These are phyloP conservation scores for Mixornis gularis DNA, from an alignment of 2,113 vertebrate species.

Conservation along the genomic window DNA sequence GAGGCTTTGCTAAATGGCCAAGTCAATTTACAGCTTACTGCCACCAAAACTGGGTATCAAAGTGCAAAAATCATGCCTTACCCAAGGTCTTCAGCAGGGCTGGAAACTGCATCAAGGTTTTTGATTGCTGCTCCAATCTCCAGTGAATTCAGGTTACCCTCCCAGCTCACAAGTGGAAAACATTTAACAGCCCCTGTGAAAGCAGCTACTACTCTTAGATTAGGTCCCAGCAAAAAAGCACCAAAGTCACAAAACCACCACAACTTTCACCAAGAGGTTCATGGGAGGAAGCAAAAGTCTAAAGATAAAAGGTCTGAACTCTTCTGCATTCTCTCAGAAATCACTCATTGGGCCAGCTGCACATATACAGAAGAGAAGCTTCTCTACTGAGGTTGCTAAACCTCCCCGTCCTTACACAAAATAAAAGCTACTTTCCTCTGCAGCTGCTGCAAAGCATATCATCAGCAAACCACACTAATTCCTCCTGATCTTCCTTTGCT, in stretches of 20 bases:
- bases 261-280: background rate
- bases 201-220: background rate
- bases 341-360: background rate
- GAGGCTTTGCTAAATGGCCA: background rate
- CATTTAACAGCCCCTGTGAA: background rate
- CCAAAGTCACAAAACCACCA: background rate
- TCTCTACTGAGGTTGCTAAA: background rate
- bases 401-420: background rate
- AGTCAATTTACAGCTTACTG: background rate
- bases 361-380: background rate
- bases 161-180: background rate
- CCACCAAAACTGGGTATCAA: background rate
- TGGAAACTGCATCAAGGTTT: background rate
- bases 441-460: background rate
- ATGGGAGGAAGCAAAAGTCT: background rate
- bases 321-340: background rate
- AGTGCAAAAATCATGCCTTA: background rate
- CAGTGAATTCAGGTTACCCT: background rate
- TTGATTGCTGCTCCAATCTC: background rate
- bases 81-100: background rate
- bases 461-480: background rate
- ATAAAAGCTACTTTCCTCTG: background rate
- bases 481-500: background rate
- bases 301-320: slow-evolving; percentile 17
- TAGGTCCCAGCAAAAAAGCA: background rate